These are phyloP conservation scores for Spodoptera littoralis DNA, from an alignment of 2,888 invertebrate species.

Conservation along the genomic window DNA sequence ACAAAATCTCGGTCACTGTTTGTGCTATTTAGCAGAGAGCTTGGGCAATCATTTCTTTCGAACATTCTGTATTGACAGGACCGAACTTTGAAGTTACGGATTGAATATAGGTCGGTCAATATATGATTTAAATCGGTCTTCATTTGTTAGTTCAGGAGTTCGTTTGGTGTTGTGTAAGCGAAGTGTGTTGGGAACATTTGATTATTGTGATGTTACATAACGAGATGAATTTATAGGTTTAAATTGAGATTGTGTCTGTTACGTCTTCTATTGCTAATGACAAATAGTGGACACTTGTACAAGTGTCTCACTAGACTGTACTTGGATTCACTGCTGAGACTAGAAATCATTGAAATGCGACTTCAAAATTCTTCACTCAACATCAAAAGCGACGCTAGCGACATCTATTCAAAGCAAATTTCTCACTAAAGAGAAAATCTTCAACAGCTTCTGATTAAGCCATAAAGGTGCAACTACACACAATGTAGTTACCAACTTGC, in stretches of 20 bases:
- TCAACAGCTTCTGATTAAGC: conserved; percentile 18
- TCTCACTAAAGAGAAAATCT: background rate
- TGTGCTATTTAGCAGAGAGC: conserved; percentile 44
- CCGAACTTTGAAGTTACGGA: conserved; percentile 41
- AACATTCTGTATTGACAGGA: conserved; percentile 49
- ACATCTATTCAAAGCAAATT: too few relatives aligned
- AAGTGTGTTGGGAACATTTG: background rate
- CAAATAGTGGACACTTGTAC: too few relatives aligned
- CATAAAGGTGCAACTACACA: conserved; percentile 5
- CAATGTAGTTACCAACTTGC: conserved; percentile 18
- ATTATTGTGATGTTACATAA: too few relatives aligned
- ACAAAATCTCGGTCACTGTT: conserved; percentile 45
- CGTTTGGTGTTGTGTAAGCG: conserved; percentile 4
- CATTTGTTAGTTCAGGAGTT: conserved; percentile 9
- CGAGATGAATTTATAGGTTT: too few relatives aligned
- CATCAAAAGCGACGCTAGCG: too few relatives aligned
- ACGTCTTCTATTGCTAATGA: too few relatives aligned
- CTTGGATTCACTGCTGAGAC: too few relatives aligned
- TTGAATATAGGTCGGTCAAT: conserved; percentile 33
- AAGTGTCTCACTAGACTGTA: too few relatives aligned
- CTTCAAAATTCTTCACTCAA: too few relatives aligned
- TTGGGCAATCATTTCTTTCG: conserved; percentile 53
- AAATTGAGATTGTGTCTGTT: too few relatives aligned
- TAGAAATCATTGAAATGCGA: too few relatives aligned
- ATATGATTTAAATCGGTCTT: conserved; percentile 16